phyloP scores from a whole-genome alignment of 2,888 invertebrate genomes.

The Chloroclysta siterata region DNA sequence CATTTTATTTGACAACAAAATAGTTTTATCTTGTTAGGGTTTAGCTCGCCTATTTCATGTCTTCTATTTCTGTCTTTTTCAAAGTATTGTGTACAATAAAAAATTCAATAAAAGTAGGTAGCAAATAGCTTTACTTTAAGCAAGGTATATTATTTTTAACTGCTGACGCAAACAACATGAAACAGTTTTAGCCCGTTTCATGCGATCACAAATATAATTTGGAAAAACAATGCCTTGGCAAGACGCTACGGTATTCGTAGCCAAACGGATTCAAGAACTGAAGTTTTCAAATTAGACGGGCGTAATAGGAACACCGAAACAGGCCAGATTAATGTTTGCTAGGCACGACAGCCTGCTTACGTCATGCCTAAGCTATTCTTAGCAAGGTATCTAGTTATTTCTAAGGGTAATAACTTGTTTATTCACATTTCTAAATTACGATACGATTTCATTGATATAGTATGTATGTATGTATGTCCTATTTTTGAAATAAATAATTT shows the following conservation, averaged over 20 bases:
- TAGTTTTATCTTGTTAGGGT: too few species aligned
- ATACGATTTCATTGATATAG: slow-evolving; percentile 4
- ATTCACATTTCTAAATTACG: slow-evolving; percentile 10
- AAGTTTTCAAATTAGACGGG: slow-evolving; percentile 61
- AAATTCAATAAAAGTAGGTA: too few species aligned
- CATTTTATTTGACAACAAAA: too few species aligned
- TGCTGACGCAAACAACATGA: slow-evolving; percentile 24
- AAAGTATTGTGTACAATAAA: not conserved
- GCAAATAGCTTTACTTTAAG: not conserved
- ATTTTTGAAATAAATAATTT: too few species aligned
- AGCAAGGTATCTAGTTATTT: slow-evolving; percentile 18
- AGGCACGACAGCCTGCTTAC: slow-evolving; percentile 43
- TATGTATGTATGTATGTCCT: too few species aligned
- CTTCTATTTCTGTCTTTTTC: too few species aligned
- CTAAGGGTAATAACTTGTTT: slow-evolving; percentile 19
- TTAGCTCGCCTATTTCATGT: too few species aligned
- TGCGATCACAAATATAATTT: slow-evolving; percentile 48
- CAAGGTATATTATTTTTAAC: not conserved
- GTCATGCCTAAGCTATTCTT: slow-evolving; percentile 34
- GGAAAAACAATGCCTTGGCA: slow-evolving; percentile 56
- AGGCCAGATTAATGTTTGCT: slow-evolving; percentile 47
- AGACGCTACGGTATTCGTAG: slow-evolving; percentile 48
- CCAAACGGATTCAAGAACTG: slow-evolving; percentile 51
- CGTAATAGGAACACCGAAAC: slow-evolving; percentile 46
- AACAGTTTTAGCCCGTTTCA: slow-evolving; percentile 28